Percentiles rank a stretch among this genome's conserved stretches.
These are phyloP conservation scores for Vipera latastei DNA, from an alignment of 2,797 vertebrate genomes.

Conservation along the genomic window DNA sequence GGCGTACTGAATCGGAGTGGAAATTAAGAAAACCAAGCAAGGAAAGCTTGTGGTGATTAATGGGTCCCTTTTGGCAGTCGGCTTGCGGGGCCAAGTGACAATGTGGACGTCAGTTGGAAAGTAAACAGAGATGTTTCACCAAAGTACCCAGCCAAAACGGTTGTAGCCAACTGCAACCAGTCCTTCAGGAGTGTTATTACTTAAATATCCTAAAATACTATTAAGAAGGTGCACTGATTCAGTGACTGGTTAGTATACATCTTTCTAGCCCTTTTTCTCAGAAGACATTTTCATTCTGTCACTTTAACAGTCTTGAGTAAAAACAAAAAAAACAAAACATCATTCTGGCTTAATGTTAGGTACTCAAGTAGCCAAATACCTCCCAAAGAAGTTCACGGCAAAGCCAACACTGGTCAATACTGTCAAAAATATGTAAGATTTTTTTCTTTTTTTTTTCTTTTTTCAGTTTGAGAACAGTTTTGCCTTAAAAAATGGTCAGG, in stretches of 20 bases:
- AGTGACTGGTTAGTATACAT: neutral
- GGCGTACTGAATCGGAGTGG: neutral
- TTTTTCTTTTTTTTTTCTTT: neutral
- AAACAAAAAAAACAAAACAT: neutral
- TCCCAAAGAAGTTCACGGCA: neutral
- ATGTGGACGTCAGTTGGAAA: conserved; percentile 16
- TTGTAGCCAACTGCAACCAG: conserved; percentile 42
- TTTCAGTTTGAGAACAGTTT: conserved; percentile 32
- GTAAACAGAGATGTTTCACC: conserved; percentile 10
- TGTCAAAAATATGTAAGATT: conserved; percentile 35
- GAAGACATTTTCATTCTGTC: neutral
- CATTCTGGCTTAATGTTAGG: conserved; percentile 17
- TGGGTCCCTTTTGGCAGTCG: conserved; percentile 46
- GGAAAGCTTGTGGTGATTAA: conserved; percentile 43
- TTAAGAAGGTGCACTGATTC: conserved; percentile 33
- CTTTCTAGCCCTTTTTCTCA: conserved; percentile 30
- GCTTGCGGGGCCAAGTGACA: conserved; percentile 38
- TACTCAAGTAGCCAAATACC: conserved; percentile 18
- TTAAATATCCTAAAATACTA: neutral
- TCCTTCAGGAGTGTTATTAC: conserved; percentile 35
- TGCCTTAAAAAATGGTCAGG: conserved; percentile 56
- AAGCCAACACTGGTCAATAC: conserved; percentile 13
- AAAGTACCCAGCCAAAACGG: conserved; percentile 19
- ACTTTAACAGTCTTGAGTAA: neutral
- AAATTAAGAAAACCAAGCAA: neutral